These are phyloP conservation scores for Cygnus buccinator DNA, from an alignment of 2,113 vertebrate genomes.

Conservation along the genomic window DNA sequence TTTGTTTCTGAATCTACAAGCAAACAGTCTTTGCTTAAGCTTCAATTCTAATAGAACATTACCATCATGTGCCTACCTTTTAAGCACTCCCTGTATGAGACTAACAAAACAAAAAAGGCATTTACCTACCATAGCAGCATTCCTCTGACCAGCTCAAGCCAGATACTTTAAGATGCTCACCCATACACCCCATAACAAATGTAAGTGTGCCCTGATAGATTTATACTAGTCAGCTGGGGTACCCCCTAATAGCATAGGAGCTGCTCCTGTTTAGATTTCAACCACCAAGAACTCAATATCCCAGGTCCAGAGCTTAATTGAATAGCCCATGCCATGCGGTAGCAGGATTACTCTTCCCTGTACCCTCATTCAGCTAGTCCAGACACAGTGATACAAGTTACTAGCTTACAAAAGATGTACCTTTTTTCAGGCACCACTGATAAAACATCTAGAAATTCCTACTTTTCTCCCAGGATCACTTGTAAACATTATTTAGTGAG, in stretches of 20 bases:
- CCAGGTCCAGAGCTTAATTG: neutral
- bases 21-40: neutral
- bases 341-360: neutral
- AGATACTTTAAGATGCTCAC: rapidly evolving
- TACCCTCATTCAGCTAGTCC: neutral
- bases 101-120: neutral
- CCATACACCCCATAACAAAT: neutral
- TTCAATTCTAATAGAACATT: neutral
- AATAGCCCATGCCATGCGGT: neutral
- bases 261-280: neutral
- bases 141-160: neutral
- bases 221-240: neutral
- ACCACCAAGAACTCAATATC: neutral
- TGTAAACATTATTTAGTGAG: neutral
- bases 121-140: neutral
- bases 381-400: neutral
- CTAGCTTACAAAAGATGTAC: neutral
- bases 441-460: neutral
- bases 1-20: neutral
- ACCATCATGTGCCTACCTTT: neutral
- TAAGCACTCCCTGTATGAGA: neutral
- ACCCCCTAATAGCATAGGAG: neutral
- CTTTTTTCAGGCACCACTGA: neutral
- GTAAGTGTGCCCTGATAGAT: neutral
- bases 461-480: neutral